Percentiles rank a stretch among this genome's conserved stretches.
Conservation (phyloP, 2,797 vertebrate genomes). For the Acanthornis magna region DNA sequence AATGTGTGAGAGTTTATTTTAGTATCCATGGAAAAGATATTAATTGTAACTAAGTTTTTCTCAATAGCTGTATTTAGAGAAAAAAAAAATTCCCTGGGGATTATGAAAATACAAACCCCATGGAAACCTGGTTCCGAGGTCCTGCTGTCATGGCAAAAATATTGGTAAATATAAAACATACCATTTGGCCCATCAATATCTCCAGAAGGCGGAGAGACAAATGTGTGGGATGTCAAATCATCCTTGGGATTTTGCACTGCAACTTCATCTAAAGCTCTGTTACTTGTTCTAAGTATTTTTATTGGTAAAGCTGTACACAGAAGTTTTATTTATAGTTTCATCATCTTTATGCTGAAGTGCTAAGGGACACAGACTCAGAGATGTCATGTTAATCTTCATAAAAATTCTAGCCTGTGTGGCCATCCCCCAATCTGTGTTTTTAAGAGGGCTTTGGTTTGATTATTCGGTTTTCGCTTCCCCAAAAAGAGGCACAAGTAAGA, state of each 20-base stretch:
- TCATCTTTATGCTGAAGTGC: neutral
- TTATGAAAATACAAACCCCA: neutral
- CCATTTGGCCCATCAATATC: neutral
- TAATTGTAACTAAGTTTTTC: neutral
- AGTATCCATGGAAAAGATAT: neutral
- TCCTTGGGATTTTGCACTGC: constrained; percentile 5
- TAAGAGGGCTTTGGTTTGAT: neutral
- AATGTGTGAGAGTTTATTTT: neutral
- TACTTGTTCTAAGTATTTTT: neutral
- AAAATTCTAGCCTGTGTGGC: neutral
- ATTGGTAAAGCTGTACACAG: neutral
- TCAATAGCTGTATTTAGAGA: neutral
- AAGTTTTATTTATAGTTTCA: neutral
- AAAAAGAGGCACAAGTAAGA: neutral
- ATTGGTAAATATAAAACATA: neutral
- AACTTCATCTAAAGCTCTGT: neutral
- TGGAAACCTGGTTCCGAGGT: neutral
- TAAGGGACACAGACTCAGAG: neutral
- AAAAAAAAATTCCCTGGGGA: neutral
- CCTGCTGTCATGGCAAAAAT: neutral
- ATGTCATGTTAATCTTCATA: constrained; percentile 8
- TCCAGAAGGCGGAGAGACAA: neutral
- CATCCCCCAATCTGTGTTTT: neutral
- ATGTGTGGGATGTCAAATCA: neutral
- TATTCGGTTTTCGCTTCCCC: neutral